Base-by-base conservation (phyloP, 2,888 invertebrate species). In the Meta bourneti region DNA sequence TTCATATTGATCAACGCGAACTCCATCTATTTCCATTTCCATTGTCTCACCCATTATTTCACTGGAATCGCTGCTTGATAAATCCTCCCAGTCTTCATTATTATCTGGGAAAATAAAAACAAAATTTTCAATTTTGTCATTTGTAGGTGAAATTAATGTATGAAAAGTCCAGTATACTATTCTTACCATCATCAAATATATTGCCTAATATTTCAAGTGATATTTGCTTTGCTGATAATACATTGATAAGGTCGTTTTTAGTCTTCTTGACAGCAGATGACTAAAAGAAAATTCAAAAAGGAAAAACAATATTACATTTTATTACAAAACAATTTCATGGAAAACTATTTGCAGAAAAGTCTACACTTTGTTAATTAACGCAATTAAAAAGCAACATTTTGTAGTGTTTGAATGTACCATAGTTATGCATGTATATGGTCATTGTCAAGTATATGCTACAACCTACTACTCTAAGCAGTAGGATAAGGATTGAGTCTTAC, bases 181-280 rank as follows among this genome's bases (percentile, higher is more conserved):
- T 20, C 80, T 75, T 95, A 96, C 96, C 96, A 94, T 96, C 96
- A 94, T 96, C 95, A 61, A 96, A 96, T 84, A 97, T 95, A 94
- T 97, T 97, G 49, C 97, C 96, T 89, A 97, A 95, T 92, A 97
- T 96, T 95, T 97, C 97, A 75, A 97, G 95, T 0, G 97, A 96
- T 94, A 96, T 96, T 93, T 96, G 96, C 94, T 97, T 97, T 0
- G 97, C 96, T 93, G 96, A 96, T n/a, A 97, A 94, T 91, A 97
- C 95, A 93, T 96, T 95, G 34, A 94, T 92, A 7, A 94, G 86
- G 70, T 94, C 94, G 20, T 93, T 84, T 11, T 93, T 34, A 49
- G 93, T 93, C 70, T 92, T 91, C 69, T 93, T 93, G 8, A 92
- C 6, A 52, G 74, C 70, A 19, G 16, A 16, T 19, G 70, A 34